Base-by-base conservation (phyloP, 2,797 vertebrate species). In the Tadarida brasiliensis region DNA sequence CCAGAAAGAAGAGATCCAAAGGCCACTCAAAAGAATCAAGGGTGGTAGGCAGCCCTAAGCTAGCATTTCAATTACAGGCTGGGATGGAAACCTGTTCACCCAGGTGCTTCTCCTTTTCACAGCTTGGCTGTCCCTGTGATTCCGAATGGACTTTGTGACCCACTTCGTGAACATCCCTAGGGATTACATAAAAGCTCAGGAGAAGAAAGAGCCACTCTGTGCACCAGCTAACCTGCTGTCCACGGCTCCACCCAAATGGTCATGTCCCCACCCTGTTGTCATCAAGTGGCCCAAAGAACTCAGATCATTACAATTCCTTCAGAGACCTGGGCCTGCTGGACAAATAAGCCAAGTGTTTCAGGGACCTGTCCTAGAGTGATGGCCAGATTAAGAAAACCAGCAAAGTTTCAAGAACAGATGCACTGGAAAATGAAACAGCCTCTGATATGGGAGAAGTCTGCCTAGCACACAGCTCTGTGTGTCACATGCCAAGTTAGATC, bases 31-130 rank as follows among this genome's bases (percentile, higher is more conserved):
- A 87, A 56, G 82, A 74, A 85, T 65, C 77, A 63, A 94, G 67
- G 95, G 91, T 93, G 89, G 76, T 54, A 81, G 90, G 87, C 68
- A 71, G 96, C 97, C 97, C 61, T 74, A 73, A 95, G 97, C 93
- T 84, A 95, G 82, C 51, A 92, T 96, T 96, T 95, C 96, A 96
- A 98, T 97, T 96, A 97, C 93, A 95, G 96, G 96, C 96, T 98
- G 97, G 74, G 95, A 96, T 61, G 63, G 88, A 95, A 97, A 96
- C 76, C 96, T 97, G 96, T 51, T 73, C 51, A 24, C 57, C 84
- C 97, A 96, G 96, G 93, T 97, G 95, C 76, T 82, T 61, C 35
- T 30, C 16, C 49, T 47, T 80, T 78, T 59, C 73, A 71, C 84
- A 86, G 91, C 90, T 4, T 81, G 93, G 35, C 61, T 28, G 54